Conservation (phyloP, 2,797 vertebrate species). For the Hyperoplus lanceolatus region DNA sequence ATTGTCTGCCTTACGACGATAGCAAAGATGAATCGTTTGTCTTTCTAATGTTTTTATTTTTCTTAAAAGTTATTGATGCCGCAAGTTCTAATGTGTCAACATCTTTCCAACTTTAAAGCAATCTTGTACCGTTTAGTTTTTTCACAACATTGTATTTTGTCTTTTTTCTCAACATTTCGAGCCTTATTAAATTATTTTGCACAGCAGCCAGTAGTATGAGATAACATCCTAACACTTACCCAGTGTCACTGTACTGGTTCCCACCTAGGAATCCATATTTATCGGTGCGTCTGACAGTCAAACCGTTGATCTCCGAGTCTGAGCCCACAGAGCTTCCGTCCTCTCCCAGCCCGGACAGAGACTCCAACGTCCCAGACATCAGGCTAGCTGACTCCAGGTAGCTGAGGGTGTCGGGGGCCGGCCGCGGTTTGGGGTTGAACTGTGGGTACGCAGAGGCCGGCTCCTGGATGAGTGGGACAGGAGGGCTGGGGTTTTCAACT, state of each 20-base stretch:
- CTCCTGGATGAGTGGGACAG: constrained; percentile 82
- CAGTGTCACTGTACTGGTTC: constrained; percentile 86
- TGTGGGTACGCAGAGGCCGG: constrained; percentile 48
- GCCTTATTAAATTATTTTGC: neutral
- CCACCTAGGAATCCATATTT: constrained; percentile 95
- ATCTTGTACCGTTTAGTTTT: no score
- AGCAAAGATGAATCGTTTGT: no score
- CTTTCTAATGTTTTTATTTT: no score
- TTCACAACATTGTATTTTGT: no score
- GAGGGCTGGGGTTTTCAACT: constrained; percentile 65
- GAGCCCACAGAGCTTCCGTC: constrained; percentile 93
- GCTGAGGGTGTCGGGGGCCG: constrained; percentile 89
- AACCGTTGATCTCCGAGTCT: constrained; percentile 92
- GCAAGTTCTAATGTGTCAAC: no score
- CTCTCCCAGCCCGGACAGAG: constrained; percentile 88
- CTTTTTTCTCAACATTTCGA: no score
- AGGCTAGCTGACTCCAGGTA: constrained; percentile 93
- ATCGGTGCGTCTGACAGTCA: constrained; percentile 88
- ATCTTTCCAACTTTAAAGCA: no score
- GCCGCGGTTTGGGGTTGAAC: constrained; percentile 55
- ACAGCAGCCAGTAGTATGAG: constrained; percentile 7
- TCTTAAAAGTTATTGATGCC: no score
- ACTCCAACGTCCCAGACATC: constrained; percentile 93
- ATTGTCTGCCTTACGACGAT: no score
- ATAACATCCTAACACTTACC: constrained; percentile 70